Percentiles rank a stretch among this genome's conserved stretches.
Evolutionary conservation across 2,888 invertebrate species (phyloP).

Genomic region (Nemotelus pantherinus): DNA sequence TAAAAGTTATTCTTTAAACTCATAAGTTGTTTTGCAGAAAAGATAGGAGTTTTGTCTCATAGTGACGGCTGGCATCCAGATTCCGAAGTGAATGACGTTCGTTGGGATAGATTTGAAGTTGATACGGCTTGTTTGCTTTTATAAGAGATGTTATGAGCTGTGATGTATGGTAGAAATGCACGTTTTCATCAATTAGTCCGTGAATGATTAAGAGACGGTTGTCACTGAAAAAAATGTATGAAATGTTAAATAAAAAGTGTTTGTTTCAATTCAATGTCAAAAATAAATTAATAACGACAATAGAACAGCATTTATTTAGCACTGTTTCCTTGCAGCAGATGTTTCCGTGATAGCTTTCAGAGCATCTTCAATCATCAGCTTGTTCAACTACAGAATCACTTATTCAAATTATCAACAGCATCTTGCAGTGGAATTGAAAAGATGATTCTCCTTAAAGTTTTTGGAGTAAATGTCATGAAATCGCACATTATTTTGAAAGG

Average conservation of each 20-base stretch:
- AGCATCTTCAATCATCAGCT: too few species aligned
- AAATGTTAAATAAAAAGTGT: not conserved
- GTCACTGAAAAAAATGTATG: constrained; percentile 69
- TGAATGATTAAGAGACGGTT: constrained; percentile 94
- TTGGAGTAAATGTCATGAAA: too few species aligned
- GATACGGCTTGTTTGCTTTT: constrained; percentile 95
- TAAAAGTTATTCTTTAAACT: constrained; percentile 51
- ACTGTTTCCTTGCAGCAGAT: too few species aligned
- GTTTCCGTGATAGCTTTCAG: too few species aligned
- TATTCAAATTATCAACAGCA: too few species aligned
- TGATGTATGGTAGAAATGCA: constrained; percentile 96
- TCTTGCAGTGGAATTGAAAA: too few species aligned
- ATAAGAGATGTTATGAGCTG: constrained; percentile 89
- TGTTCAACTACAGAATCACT: too few species aligned
- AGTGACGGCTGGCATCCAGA: constrained; percentile 94
- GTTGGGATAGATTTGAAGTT: constrained; percentile 93
- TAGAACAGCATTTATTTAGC: too few species aligned
- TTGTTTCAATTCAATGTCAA: not conserved
- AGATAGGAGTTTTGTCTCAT: constrained; percentile 92
- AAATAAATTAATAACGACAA: too few species aligned
- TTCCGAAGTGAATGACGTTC: constrained; percentile 96
- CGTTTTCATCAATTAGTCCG: constrained; percentile 98
- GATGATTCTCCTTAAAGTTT: too few species aligned
- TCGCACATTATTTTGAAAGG: too few species aligned
- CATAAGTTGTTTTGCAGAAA: constrained; percentile 87